Conservation (phyloP, 1,140 invertebrate species). For the Sipha flava region DNA sequence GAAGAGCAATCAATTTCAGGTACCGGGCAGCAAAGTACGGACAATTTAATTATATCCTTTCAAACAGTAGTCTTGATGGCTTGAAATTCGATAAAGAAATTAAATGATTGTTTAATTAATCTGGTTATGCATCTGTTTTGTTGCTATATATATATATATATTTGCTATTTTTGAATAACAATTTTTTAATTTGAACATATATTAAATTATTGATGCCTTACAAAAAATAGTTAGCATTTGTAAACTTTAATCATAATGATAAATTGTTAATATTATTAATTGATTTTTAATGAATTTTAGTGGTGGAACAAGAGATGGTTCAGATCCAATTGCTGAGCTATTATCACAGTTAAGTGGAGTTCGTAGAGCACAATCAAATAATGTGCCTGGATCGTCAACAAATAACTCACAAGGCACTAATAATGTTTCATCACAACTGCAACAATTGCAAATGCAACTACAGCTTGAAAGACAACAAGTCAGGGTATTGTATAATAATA, state of each 20-base stretch:
- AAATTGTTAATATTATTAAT: neutral
- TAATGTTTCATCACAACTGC: slow-evolving; percentile 58
- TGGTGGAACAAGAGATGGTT: slow-evolving; percentile 76
- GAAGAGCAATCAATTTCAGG: slow-evolving; percentile 77
- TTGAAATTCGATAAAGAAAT: neutral
- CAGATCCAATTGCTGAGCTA: slow-evolving; percentile 90
- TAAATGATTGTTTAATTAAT: neutral
- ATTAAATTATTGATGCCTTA: neutral
- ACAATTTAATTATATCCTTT: slow-evolving; percentile 34
- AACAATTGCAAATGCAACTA: slow-evolving; percentile 83
- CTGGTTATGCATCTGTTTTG: neutral
- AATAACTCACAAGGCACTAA: slow-evolving; percentile 47
- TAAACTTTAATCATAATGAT: neutral
- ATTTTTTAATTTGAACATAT: neutral
- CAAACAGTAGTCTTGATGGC: slow-evolving; percentile 22
- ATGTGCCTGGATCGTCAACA: slow-evolving; percentile 43
- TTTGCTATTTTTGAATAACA: neutral
- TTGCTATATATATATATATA: slow-evolving; percentile 5
- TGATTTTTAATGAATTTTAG: slow-evolving; percentile 51
- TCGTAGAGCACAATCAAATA: slow-evolving; percentile 49
- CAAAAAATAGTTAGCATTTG: neutral
- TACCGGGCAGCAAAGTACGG: slow-evolving; percentile 40
- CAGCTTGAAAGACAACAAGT: slow-evolving; percentile 79
- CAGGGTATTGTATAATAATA: slow-evolving; percentile 47
- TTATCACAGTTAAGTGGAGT: slow-evolving; percentile 86